Evolutionary conservation across 2,113 vertebrate genomes (phyloP), one percentile per base, ranked within the genome.

Genomic region (Spermophilus dauricus): DNA sequence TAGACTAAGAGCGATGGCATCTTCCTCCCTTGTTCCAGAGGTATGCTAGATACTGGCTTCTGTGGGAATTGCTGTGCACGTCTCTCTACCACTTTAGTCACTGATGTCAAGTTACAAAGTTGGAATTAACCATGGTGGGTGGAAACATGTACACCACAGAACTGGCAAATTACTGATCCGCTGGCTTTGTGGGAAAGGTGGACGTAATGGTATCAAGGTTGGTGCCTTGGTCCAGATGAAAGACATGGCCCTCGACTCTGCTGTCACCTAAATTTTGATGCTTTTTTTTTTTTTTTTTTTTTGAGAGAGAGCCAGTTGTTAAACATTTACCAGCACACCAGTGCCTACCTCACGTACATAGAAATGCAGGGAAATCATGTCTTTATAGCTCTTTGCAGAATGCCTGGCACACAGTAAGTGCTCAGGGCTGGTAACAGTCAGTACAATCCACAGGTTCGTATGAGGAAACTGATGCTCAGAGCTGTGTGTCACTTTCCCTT

Each of bases 71-170:
- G 56, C 11, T 30, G 4, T 22, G 24, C 53, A 72, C 24, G 53
- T 32, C 58, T 45, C 37, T 61, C 67, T 4, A 51, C 39, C 37
- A 7, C 39, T 84, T 5, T 48, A 22, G 39, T 75, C 51, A 39
- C 34, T 1, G 9, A 58, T 11, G 8, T 72, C 56, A 93, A 34
- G 28, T 39, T 89, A 81, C 37, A n/a, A 77, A 58, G 67, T 30
- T 45, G 61, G 61, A 95, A 89, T 84, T 37, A 96, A 69, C 77
- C 26, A 20, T 45, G 45, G 45, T 45, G 0, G 5, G 14, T 53
- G 58, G 63, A 89, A 91, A 81, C 48, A 80, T 63, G 90, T 82
- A 85, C 30, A 82, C 65, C 18, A 65, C 26, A 81, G 67, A 91
- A 82, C 6, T 17, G 61, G 51, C 37, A 77, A 87, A 92, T n/a